These are phyloP conservation scores for Halictus rubicundus DNA, from an alignment of 1,140 invertebrate species.

Conservation along the genomic window DNA sequence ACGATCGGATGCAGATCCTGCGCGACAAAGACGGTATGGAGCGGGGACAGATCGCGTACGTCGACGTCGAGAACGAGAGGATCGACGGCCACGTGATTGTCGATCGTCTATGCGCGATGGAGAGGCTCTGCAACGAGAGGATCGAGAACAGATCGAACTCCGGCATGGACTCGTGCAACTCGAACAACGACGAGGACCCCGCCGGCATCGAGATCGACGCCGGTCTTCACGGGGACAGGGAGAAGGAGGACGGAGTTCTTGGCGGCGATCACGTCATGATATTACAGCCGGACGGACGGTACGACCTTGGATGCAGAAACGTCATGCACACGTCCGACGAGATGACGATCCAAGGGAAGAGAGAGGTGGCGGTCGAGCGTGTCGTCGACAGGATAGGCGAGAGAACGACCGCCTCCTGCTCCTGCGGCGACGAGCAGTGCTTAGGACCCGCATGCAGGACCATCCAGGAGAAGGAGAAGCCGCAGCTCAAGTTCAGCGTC, in stretches of 20 bases:
- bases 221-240: constrained; percentile 63
- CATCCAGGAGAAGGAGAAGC: constrained; percentile 83
- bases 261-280: constrained; percentile 62
- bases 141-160: constrained; percentile 74
- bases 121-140: constrained; percentile 75
- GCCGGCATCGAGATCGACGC: constrained; percentile 65
- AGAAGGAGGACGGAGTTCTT: constrained; percentile 58
- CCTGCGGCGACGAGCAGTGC: constrained; percentile 76
- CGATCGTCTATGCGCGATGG: constrained; percentile 73
- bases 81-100: constrained; percentile 64
- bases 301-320: constrained; percentile 68
- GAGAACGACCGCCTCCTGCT: constrained; percentile 73
- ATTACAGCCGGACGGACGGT: constrained; percentile 65
- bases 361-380: constrained; percentile 66
- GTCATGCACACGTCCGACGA: constrained; percentile 67
- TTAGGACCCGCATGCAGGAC: constrained; percentile 68
- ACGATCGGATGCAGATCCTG: constrained; percentile 54
- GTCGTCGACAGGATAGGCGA: constrained; percentile 71
- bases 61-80: constrained; percentile 65
- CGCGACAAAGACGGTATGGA: constrained; percentile 55
- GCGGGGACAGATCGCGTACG: constrained; percentile 47
- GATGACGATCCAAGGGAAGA: constrained; percentile 62
- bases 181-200: constrained; percentile 73
- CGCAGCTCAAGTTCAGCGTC: constrained; percentile 95
- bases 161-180: constrained; percentile 75